Evolutionary conservation across 2,888 invertebrate species (phyloP).

Genomic region (Pristionchus entomophagus): DNA sequence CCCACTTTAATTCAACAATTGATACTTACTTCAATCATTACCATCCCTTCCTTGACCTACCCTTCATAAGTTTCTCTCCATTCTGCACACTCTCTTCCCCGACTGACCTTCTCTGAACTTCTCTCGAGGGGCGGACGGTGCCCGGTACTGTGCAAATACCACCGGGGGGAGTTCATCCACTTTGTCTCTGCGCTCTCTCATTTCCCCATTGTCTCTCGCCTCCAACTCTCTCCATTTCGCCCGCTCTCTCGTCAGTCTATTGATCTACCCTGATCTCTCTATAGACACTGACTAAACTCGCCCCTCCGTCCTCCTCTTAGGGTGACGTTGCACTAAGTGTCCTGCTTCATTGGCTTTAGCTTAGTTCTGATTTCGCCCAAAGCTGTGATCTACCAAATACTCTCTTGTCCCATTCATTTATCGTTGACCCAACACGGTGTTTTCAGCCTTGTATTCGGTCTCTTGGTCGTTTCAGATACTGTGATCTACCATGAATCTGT

Average conservation of each 20-base stretch:
- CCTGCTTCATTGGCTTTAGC: background rate
- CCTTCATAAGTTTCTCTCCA: background rate
- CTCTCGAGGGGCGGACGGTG: constrained; percentile 18
- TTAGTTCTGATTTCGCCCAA: background rate
- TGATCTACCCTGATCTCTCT: constrained; percentile 33
- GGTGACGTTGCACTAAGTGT: constrained; percentile 30
- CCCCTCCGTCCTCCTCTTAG: background rate
- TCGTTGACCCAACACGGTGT: background rate
- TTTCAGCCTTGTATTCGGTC: background rate
- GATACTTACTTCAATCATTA: background rate
- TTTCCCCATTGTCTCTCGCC: constrained; percentile 5
- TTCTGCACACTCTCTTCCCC: background rate
- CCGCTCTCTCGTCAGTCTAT: background rate
- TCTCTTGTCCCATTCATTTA: no score
- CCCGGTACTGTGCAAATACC: constrained; percentile 38
- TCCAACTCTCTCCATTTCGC: background rate
- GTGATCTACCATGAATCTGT: background rate
- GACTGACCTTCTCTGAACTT: background rate
- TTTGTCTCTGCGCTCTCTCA: background rate
- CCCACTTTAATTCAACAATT: background rate
- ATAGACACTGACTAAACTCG: constrained; percentile 26
- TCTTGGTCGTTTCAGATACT: no score
- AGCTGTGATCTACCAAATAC: background rate
- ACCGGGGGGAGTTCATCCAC: background rate
- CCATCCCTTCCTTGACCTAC: background rate